A percentile compares a stretch with the other conserved stretches of the same genome.
Evolutionary conservation across 2,888 invertebrate genomes (phyloP).

Genomic region (Ochropleura plecta): DNA sequence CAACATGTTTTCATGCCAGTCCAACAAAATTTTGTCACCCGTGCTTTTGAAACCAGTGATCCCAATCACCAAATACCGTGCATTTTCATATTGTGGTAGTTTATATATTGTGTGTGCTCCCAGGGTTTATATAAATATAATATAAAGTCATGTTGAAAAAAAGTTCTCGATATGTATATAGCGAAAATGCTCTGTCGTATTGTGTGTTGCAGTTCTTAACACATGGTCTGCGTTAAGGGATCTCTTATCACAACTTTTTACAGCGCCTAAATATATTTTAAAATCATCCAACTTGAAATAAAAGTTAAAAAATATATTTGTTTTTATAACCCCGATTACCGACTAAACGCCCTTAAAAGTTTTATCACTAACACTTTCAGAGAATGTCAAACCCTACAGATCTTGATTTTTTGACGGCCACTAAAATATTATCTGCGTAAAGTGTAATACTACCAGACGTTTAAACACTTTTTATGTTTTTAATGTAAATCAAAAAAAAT

Average conservation of each 20-base stretch:
- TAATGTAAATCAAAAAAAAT: no score
- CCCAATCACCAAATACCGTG: conserved; percentile 45
- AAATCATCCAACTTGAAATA: background rate
- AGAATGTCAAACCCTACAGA: background rate
- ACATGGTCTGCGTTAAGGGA: no score
- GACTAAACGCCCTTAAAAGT: background rate
- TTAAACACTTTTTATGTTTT: no score
- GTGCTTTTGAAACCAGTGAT: conserved; percentile 42
- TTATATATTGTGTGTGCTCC: conserved; percentile 56
- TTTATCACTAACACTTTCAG: background rate
- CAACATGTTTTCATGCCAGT: conserved; percentile 16
- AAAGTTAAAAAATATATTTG: background rate
- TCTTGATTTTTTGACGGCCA: background rate
- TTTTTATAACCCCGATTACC: background rate
- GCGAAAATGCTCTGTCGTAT: conserved; percentile 42
- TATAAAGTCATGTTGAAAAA: conserved; percentile 12
- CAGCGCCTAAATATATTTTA: no score
- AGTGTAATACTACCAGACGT: no score
- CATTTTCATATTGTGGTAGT: background rate
- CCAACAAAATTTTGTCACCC: background rate
- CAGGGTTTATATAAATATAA: conserved; percentile 22
- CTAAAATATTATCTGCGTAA: background rate
- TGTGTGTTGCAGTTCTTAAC: background rate
- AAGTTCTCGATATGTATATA: background rate
- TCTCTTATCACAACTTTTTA: no score